A percentile compares a stretch with the other conserved stretches of the same genome.
phyloP scores from a whole-genome alignment of 2,888 invertebrate species.

The Scaeva pyrastri region DNA sequence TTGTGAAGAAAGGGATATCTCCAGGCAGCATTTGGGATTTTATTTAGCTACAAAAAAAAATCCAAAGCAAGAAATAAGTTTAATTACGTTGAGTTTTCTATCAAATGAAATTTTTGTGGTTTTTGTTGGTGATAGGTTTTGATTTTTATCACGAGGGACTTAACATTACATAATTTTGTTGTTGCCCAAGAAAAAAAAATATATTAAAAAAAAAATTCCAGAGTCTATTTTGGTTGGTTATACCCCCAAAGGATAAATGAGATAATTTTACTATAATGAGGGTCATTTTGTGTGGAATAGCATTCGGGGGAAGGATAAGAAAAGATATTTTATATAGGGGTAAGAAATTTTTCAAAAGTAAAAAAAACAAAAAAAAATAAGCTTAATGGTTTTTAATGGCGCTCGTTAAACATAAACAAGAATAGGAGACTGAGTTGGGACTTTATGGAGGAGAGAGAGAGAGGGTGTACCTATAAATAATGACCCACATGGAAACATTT shows the following conservation, averaged over 20 bases:
- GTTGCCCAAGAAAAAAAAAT: background rate
- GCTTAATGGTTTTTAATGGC: slow-evolving; percentile 10
- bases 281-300: slow-evolving; percentile 45
- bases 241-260: slow-evolving; percentile 48
- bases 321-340: background rate
- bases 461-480: background rate
- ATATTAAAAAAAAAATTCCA: background rate
- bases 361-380: background rate
- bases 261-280: slow-evolving; percentile 69
- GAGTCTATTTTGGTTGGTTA: slow-evolving; percentile 30
- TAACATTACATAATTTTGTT: background rate
- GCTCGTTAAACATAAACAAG: background rate
- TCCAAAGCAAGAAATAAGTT: slow-evolving; percentile 50
- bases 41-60: background rate
- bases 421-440: background rate
- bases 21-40: slow-evolving; percentile 5
- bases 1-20: slow-evolving; percentile 1
- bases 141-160: slow-evolving; percentile 49
- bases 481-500: background rate
- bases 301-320: slow-evolving; percentile 18
- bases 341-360: background rate
- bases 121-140: slow-evolving; percentile 60
- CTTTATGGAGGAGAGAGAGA: no score
- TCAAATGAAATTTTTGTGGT: slow-evolving; percentile 50
- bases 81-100: slow-evolving; percentile 55